Evolutionary conservation across 2,113 vertebrate species (phyloP).

Genomic region (Nipponia nippon): DNA sequence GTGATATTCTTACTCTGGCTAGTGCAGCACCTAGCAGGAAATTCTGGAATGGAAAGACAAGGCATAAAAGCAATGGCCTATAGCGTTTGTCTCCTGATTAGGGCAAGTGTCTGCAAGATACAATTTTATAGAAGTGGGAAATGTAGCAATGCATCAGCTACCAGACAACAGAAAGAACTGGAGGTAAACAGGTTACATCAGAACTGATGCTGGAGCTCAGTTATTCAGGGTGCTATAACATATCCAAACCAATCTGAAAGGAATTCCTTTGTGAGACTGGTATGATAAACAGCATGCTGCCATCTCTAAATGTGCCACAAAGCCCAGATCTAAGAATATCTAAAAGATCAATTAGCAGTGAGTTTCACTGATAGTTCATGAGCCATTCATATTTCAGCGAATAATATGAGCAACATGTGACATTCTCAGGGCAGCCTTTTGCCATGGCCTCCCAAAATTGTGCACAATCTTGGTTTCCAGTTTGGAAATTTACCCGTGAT

Average conservation of each 20-base stretch:
- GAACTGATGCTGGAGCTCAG: background rate
- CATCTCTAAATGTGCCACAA: background rate
- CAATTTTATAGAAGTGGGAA: background rate
- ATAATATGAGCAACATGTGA: background rate
- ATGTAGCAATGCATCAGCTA: background rate
- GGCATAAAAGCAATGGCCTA: background rate
- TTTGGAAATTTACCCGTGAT: background rate
- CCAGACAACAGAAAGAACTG: background rate
- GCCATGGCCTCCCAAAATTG: background rate
- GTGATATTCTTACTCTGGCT: background rate
- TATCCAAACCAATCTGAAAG: background rate
- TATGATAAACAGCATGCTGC: background rate
- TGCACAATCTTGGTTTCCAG: background rate
- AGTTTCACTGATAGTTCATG: background rate
- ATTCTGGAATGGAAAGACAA: background rate
- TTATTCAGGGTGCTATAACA: background rate
- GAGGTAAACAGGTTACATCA: background rate
- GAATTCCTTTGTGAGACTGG: background rate
- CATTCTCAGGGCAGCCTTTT: background rate
- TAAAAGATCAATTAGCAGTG: background rate
- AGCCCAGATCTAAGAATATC: background rate
- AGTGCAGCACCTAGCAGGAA: background rate
- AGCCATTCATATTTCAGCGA: background rate
- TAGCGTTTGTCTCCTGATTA: background rate
- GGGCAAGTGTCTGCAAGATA: background rate